Percentiles rank a stretch among this genome's conserved stretches.
These are phyloP conservation scores for Dipodomys stephensi DNA, from an alignment of 2,113 vertebrate genomes.

Conservation along the genomic window DNA sequence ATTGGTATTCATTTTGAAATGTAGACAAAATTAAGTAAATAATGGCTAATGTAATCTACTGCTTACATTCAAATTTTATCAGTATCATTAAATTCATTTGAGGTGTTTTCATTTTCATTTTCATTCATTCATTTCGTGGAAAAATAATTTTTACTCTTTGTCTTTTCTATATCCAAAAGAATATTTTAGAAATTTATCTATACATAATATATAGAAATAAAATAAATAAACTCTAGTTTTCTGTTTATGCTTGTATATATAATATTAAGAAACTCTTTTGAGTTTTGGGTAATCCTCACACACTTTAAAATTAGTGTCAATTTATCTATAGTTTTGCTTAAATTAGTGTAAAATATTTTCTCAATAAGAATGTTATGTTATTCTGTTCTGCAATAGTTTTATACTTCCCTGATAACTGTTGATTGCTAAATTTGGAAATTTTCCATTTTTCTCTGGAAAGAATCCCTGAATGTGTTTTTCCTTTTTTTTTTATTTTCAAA, in stretches of 20 bases:
- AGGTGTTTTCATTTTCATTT: neutral
- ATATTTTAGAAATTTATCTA: constrained; percentile 60
- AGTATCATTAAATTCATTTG: constrained; percentile 25
- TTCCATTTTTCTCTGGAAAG: constrained; percentile 39
- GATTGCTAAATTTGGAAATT: constrained; percentile 71
- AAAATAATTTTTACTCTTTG: constrained; percentile 20
- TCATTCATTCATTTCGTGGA: neutral
- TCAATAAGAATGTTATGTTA: constrained; percentile 70
- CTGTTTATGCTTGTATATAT: constrained; percentile 74
- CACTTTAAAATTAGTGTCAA: constrained; percentile 74
- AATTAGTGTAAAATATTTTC: constrained; percentile 68
- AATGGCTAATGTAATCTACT: neutral
- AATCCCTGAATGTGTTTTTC: neutral
- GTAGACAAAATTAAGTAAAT: constrained; percentile 12
- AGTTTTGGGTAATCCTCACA: constrained; percentile 53
- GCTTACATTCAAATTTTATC: neutral
- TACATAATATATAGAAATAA: constrained; percentile 47
- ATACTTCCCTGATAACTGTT: constrained; percentile 70
- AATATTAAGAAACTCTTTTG: constrained; percentile 21
- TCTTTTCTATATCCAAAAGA: neutral
- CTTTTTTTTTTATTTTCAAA: constrained; percentile 66
- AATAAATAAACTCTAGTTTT: constrained; percentile 14
- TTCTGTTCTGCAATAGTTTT: constrained; percentile 73
- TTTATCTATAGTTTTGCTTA: constrained; percentile 59
- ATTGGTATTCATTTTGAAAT: constrained; percentile 45